These are phyloP conservation scores for Myotis davidii DNA, from an alignment of 2,113 vertebrate genomes.

Conservation along the genomic window DNA sequence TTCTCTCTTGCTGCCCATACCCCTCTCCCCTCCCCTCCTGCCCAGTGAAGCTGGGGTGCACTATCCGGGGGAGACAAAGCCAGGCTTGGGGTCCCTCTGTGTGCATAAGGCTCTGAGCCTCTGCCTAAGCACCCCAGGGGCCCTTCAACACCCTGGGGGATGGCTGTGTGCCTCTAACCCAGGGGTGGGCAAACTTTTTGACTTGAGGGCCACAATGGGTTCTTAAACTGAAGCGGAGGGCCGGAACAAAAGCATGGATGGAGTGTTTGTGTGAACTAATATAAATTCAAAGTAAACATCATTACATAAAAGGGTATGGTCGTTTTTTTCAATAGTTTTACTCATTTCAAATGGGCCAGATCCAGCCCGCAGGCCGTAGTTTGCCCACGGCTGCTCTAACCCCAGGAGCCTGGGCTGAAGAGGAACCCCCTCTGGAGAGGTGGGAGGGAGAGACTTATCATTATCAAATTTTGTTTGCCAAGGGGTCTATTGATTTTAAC, in stretches of 20 bases:
- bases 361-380: too few species aligned
- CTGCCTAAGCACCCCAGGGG: neutral
- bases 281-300: too few species aligned
- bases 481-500: neutral
- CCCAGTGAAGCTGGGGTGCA: neutral
- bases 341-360: too few species aligned
- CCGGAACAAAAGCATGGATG: too few species aligned
- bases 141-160: neutral
- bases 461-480: neutral
- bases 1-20: neutral
- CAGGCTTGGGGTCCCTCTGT: neutral
- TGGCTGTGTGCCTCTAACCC: neutral
- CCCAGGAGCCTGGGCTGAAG: neutral
- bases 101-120: neutral
- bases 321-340: too few species aligned
- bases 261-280: too few species aligned
- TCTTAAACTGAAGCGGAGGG: too few species aligned
- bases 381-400: too few species aligned
- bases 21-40: neutral
- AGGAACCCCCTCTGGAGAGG: neutral
- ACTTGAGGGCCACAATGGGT: too few species aligned
- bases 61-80: accelerated
- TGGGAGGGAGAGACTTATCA: neutral
- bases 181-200: too few species aligned
- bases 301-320: too few species aligned